Evolutionary conservation across 92 coral and sea anemone species (phyloP).

Genomic region (Umimayanthus chanpuru): DNA sequence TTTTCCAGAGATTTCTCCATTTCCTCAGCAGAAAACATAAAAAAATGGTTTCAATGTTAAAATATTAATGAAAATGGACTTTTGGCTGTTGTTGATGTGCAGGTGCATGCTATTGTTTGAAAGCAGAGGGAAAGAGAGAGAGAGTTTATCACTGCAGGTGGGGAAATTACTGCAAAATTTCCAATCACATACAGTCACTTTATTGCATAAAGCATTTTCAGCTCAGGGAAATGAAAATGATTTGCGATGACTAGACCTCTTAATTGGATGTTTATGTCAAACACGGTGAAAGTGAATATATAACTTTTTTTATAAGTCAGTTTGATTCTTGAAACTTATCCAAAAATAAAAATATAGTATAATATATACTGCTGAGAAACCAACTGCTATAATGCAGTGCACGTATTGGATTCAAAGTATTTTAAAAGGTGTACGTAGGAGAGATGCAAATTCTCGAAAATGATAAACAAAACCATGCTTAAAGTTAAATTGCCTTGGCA

Average conservation of each 20-base stretch:
- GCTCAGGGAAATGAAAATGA: neutral
- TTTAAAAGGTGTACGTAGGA: too few species aligned
- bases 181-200: conserved; percentile 3
- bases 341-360: too few species aligned
- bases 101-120: conserved; percentile 6
- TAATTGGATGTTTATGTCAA: neutral
- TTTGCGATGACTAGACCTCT: neutral
- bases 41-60: neutral
- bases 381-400: too few species aligned
- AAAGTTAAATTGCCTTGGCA: too few species aligned
- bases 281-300: too few species aligned
- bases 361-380: too few species aligned
- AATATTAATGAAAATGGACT: neutral
- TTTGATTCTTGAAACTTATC: too few species aligned
- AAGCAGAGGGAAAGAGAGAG: neutral
- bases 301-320: too few species aligned
- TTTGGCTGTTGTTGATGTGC: neutral
- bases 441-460: too few species aligned
- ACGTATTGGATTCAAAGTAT: too few species aligned
- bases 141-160: conserved; percentile 14
- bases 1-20: neutral
- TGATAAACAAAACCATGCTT: too few species aligned
- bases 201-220: neutral
- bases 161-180: neutral
- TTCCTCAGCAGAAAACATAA: neutral